Percentiles rank a stretch among this genome's conserved stretches.
Conservation (phyloP, 2,113 vertebrate species). For the Fregata magnificens region DNA sequence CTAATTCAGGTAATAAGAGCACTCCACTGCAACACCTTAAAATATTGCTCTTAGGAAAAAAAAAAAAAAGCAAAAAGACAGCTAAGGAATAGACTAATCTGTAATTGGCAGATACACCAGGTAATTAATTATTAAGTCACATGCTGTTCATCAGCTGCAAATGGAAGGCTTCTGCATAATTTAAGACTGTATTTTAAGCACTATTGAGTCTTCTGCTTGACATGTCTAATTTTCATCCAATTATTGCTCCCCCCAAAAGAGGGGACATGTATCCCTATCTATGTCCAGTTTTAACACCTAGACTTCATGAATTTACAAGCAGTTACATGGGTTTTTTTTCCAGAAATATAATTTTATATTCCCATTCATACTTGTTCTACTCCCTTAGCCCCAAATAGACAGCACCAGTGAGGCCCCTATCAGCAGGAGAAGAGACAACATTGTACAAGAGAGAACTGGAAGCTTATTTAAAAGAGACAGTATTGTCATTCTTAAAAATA, state of each 20-base stretch:
- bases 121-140: conserved; percentile 57
- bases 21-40: not conserved
- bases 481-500: not conserved
- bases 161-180: conserved; percentile 43
- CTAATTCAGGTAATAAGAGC: not conserved
- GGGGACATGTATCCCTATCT: not conserved
- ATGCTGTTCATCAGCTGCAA: conserved; percentile 14
- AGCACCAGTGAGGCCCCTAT: not conserved
- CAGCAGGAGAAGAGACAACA: not conserved
- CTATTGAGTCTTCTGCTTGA: not conserved
- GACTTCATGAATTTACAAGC: not conserved
- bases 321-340: not conserved
- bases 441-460: not conserved
- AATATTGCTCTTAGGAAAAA: not conserved
- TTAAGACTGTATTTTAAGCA: not conserved
- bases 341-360: not conserved
- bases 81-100: not conserved
- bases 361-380: not conserved
- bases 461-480: not conserved
- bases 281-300: not conserved
- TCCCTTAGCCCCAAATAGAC: not conserved
- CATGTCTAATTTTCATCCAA: not conserved
- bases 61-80: not conserved
- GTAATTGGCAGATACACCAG: not conserved
- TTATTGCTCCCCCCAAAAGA: not conserved